Base-by-base conservation (phyloP, 2,888 invertebrate species). In the Calliopum simillimum region DNA sequence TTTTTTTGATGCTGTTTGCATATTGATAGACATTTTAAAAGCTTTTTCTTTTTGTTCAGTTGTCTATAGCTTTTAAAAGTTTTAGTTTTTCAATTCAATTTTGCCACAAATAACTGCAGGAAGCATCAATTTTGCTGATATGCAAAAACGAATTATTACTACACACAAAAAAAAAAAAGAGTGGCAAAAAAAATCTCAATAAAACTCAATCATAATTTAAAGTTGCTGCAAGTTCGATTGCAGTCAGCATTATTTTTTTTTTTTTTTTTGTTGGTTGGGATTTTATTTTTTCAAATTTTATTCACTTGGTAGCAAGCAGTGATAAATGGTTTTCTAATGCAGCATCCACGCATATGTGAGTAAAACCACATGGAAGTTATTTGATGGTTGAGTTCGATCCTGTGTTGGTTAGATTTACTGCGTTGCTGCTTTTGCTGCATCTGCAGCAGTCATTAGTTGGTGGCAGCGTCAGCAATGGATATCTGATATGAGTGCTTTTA, bases 311-410 rank as follows among this genome's bases (percentile, higher is more conserved):
- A 59, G 19, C 14, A 6, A 59, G 13, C 64, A 21, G 41, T 64
- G 64, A 64, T 53, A 43, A 64, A 64, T 64, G 43, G 41, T 41
- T 41, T 51, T 64, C 63, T 51, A 64, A 64, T 64, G 64, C 64
- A 64, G 53, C 41, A 47, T 64, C 47, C 47, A 63, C 63, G 63
- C 49, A 63, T 63, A 51, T 62, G 49, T 33, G 53, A 53, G 51
- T 49, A 53, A 64, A 51, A 51, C 53, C 51, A 19, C 64, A 41
- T 43, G 33, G 16, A 47, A 8, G 33, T 8, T 58, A 33, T 56
- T 33, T 33, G 25, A 55, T 19, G 61, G 11, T 21, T 33, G 4
- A 6, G 33, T 33, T 5, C 33, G 33, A 33, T 33, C 8, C 8
- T 33, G 33, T 33, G 33, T 8, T 8, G 5, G 1, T 33, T 5